phyloP scores from a whole-genome alignment of 2,888 invertebrate genomes.

The Invenusta paracnida region DNA sequence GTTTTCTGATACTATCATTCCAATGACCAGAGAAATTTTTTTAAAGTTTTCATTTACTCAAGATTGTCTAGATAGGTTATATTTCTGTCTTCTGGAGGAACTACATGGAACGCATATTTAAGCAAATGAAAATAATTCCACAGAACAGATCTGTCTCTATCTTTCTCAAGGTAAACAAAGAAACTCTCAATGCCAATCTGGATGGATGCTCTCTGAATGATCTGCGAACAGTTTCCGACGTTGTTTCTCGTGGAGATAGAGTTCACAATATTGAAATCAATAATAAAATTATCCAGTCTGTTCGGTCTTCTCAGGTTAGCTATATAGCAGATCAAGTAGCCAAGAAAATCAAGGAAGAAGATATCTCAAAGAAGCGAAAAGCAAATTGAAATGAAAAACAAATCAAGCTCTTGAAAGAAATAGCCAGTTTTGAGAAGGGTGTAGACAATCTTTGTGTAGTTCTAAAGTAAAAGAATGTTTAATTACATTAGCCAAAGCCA shows the following conservation, averaged over 20 bases:
- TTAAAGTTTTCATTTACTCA: background rate
- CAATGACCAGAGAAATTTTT: background rate
- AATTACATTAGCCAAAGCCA: too few relatives aligned
- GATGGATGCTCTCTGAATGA: background rate
- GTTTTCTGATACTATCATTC: background rate
- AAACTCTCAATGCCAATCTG: background rate
- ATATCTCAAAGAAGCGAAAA: background rate
- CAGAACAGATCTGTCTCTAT: background rate
- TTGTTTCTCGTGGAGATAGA: background rate
- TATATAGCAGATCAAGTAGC: background rate
- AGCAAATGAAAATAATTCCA: background rate
- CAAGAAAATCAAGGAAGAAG: background rate
- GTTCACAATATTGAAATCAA: background rate
- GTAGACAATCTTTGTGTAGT: too few relatives aligned
- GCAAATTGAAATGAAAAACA: background rate
- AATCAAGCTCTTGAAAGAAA: background rate
- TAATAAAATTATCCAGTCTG: background rate
- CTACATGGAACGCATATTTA: too few relatives aligned
- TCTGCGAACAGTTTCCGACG: background rate
- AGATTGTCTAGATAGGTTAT: background rate
- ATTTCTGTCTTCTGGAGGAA: background rate
- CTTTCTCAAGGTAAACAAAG: background rate
- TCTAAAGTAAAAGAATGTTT: too few relatives aligned
- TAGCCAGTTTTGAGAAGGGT: background rate
- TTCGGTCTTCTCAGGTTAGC: background rate